These are phyloP conservation scores for Pollicipes pollicipes DNA, from an alignment of 1,140 invertebrate species.

Conservation along the genomic window DNA sequence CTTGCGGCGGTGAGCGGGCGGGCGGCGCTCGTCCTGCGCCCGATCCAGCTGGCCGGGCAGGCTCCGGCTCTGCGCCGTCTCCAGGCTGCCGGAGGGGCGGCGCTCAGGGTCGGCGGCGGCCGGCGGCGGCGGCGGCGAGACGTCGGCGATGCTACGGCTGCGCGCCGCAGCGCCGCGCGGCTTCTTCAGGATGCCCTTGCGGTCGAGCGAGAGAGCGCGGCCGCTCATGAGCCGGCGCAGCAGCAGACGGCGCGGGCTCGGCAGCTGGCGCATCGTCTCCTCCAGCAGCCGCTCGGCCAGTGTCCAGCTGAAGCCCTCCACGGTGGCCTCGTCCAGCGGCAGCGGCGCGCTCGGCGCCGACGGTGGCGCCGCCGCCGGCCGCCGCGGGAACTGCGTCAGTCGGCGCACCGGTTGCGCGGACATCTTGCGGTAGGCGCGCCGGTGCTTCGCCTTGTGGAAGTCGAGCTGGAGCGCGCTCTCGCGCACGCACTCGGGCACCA, in stretches of 20 bases:
- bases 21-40: too few relatives aligned
- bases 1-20: background rate
- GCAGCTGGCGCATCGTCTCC: conserved; percentile 7
- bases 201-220: background rate
- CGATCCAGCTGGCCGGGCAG: background rate
- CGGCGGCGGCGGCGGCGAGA: too few relatives aligned
- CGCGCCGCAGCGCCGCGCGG: too few relatives aligned
- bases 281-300: conserved; percentile 15
- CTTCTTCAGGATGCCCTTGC: background rate
- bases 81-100: background rate
- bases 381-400: conserved; percentile 9
- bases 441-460: background rate
- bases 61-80: background rate
- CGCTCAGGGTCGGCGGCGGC: too few relatives aligned
- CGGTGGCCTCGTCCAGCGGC: conserved; percentile 14
- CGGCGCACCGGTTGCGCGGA: conserved; percentile 11
- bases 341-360: background rate
- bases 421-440: conserved; percentile 11
- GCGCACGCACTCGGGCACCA: background rate
- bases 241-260: background rate
- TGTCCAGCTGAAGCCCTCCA: conserved; percentile 17
- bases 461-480: background rate
- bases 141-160: background rate
- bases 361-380: background rate
- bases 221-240: background rate